These are phyloP conservation scores for Euplexia lucipara DNA, from an alignment of 2,888 invertebrate species.

Conservation along the genomic window DNA sequence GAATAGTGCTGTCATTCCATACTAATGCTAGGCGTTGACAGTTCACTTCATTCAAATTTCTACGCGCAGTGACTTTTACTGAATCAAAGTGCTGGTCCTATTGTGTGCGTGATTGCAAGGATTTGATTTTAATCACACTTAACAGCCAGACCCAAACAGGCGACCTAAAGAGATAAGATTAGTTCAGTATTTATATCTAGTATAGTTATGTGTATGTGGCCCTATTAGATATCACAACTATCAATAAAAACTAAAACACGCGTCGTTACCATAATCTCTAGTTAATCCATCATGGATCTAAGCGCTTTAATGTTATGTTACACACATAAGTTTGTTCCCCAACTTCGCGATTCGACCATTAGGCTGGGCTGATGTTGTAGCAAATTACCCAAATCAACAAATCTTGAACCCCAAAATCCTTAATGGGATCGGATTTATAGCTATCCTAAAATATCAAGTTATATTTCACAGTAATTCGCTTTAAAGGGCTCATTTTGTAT, in stretches of 20 bases:
- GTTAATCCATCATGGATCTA: conserved; percentile 20
- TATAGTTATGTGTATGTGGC: not conserved
- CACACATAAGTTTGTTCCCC: conserved; percentile 20
- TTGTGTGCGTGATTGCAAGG: too few species aligned
- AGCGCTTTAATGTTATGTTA: conserved; percentile 11
- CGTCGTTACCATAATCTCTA: conserved; percentile 13
- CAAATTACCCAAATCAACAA: conserved; percentile 58
- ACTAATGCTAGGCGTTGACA: too few species aligned
- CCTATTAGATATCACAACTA: not conserved
- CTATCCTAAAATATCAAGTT: conserved; percentile 57
- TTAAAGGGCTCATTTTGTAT: conserved; percentile 16
- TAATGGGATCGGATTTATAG: conserved; percentile 48
- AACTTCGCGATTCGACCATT: conserved; percentile 46
- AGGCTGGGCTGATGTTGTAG: conserved; percentile 36
- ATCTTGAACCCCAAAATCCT: conserved; percentile 44
- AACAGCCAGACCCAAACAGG: too few species aligned
- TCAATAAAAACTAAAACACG: not conserved
- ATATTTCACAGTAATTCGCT: conserved; percentile 18
- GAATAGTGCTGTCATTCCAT: too few species aligned
- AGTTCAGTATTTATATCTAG: not conserved
- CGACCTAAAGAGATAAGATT: not conserved
- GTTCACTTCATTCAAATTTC: too few species aligned
- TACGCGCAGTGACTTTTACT: too few species aligned
- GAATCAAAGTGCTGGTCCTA: too few species aligned
- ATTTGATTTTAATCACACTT: too few species aligned